Evolutionary conservation across 2,113 vertebrate species (phyloP).

Genomic region (Ptychochromis oligacanthus): DNA sequence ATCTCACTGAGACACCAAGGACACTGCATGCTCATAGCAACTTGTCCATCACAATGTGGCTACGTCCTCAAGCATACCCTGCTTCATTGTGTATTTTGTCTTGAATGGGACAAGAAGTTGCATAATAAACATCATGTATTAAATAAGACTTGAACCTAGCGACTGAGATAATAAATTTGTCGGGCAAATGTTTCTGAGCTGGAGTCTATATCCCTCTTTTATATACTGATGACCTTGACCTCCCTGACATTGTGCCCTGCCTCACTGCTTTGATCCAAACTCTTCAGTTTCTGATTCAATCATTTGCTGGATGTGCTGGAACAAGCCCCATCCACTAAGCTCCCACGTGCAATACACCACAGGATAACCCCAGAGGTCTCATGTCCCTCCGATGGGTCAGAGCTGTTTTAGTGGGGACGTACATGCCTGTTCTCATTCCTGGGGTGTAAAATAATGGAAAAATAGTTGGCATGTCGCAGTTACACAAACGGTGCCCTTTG

Average conservation of each 20-base stretch:
- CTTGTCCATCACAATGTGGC: constrained; percentile 4
- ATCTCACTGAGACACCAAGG: neutral
- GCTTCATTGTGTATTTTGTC: neutral
- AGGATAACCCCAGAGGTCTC: neutral
- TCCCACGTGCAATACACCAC: neutral
- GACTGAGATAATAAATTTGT: neutral
- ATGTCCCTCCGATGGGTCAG: neutral
- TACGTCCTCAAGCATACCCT: neutral
- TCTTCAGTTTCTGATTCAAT: neutral
- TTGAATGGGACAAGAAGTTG: neutral
- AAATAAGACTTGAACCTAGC: neutral
- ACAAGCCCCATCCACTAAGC: neutral
- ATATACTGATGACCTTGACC: neutral
- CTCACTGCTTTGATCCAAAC: neutral
- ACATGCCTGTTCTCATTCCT: neutral
- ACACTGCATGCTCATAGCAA: constrained; percentile 1
- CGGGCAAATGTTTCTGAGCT: neutral
- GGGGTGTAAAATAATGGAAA: neutral
- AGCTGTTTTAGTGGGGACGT: neutral
- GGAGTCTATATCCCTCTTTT: neutral
- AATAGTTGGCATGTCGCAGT: neutral
- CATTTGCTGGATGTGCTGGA: neutral
- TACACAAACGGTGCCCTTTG: neutral
- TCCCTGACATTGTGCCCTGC: neutral
- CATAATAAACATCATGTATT: neutral